Percentiles rank a stretch among this genome's conserved stretches.
Evolutionary conservation across 1,140 invertebrate species (phyloP).

Genomic region (Gonioctena quinquepunctata): DNA sequence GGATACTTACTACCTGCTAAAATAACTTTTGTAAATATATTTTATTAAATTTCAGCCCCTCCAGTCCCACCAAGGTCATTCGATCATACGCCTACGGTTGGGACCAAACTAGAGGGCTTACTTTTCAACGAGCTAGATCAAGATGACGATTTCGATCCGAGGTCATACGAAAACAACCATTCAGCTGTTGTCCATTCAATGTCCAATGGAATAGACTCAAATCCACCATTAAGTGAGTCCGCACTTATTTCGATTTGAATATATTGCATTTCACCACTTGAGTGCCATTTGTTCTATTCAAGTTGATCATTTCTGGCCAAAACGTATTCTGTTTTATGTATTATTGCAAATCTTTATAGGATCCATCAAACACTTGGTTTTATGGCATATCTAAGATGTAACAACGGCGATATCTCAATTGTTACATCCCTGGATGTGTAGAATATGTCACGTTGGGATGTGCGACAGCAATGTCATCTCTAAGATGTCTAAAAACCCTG

Average conservation of each 20-base stretch:
- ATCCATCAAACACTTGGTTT: too few relatives aligned
- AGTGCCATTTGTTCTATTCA: neutral
- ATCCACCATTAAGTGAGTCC: constrained; percentile 66
- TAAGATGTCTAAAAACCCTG: too few relatives aligned
- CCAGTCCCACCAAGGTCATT: constrained; percentile 70
- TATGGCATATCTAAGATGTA: too few relatives aligned
- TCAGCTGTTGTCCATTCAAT: neutral
- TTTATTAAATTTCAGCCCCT: constrained; percentile 61
- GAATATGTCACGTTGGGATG: too few relatives aligned
- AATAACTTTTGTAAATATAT: too few relatives aligned
- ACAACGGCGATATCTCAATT: too few relatives aligned
- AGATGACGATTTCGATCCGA: constrained; percentile 57
- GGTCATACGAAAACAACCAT: constrained; percentile 50
- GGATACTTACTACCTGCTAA: too few relatives aligned
- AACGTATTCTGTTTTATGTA: neutral
- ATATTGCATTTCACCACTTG: neutral
- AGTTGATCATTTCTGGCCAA: neutral
- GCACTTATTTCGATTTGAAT: neutral
- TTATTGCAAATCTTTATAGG: neutral
- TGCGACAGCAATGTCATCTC: too few relatives aligned
- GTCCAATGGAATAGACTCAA: constrained; percentile 53
- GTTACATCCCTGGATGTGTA: too few relatives aligned
- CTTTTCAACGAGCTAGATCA: constrained; percentile 81
- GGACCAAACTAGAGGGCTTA: constrained; percentile 80
- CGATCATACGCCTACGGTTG: constrained; percentile 69